Base-by-base conservation (phyloP, 1,140 invertebrate species). In the Drosophila navojoa region DNA sequence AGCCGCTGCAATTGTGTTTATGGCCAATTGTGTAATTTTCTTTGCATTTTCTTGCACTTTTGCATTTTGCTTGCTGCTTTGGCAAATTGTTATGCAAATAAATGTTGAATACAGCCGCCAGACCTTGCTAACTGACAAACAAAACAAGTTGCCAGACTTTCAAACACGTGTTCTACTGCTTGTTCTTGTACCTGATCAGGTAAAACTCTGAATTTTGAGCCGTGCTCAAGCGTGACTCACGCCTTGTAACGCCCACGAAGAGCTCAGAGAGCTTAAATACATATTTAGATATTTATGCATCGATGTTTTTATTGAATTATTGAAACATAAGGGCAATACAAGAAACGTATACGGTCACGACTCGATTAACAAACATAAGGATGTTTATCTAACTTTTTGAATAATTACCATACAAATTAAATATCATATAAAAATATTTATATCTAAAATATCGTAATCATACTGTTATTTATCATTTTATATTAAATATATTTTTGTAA, bases 31-130 rank as follows among this genome's bases (percentile, higher is more conserved):
- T 87, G 81, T 81, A 86, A 86, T 86, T 86, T 74, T 86, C 69
- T 79, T 76, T 68, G 66, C 67, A 52, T 81, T 77, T 81, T 74
- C 71, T 68, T 69, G 40, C 68, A 16, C 62, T 63, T 62, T 47
- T 35, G 10, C 76, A 22, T 22, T 22, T 22, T 22, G 19, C 3
- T 22, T 22, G 19, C 19, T 22, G 19, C 62, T 63, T 62, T 47
- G 29, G 10, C 76, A 86, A 89, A 79, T 89, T 87, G 84, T 87
- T 87, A 87, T 87, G 82, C 84, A 87, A 87, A 89, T 87, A 70
- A 38, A 38, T 38, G 35, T 86, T 67, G 61, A 54, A 49, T 84
- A 76, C 71, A 71, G 67, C 67, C 54, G 79, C 49, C 54, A 66
- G 63, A 66, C 81, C 76, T 85, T 82, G 76, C 49, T 11, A 52